Evolutionary conservation across 2,797 vertebrate species (phyloP), one percentile per base, ranked within the genome.

Genomic region (Lagodon rhomboides): DNA sequence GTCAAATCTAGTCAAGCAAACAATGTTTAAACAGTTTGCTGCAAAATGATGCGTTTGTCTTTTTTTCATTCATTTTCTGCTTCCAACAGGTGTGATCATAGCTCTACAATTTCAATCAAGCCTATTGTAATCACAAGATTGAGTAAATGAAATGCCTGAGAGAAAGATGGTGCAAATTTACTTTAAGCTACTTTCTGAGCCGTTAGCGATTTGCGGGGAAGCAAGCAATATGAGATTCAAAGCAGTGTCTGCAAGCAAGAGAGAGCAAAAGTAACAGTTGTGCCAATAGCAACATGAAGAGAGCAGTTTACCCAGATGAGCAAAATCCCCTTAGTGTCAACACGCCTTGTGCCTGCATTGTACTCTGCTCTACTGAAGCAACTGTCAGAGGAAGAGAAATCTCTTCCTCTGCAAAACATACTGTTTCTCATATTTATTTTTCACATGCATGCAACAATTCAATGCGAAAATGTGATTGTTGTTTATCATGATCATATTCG

Each of bases 51-150:
- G 22, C 12, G 23, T 50, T 47, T 47, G 16, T 30, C 34, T 34
- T 34, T 60, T 63, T 30, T 51, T 12, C 12, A 0, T 16, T 25
- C 47, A 10, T 34, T 50, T 53, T 56, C 49, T 47, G 20, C 49
- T 55, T 55, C 47, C 25, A 25, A 63, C 25, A 51, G 55, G 44
- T 62, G 23, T 16, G 41, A 54, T 20, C 13, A 34, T 5, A 9
- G 9, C 53, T 68, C 25, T 38, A 55, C 43, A 27, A 71, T 61
- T 71, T 51, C 44, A 83, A 75, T 75, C 68, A 75, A 43, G 27
- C 10, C 25, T 63, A 49, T 55, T 68, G 46, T 66, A 23, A 54
- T 68, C 22, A 41, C 62, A 61, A 25, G n/a, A 47, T 12, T 17
- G 50, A 61, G n/a, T 49, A 46, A 77, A 69, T 47, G 30, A 13